Evolutionary conservation across 2,888 invertebrate species (phyloP), one percentile per base, ranked within the genome.

Genomic region (Megamerina dolium): DNA sequence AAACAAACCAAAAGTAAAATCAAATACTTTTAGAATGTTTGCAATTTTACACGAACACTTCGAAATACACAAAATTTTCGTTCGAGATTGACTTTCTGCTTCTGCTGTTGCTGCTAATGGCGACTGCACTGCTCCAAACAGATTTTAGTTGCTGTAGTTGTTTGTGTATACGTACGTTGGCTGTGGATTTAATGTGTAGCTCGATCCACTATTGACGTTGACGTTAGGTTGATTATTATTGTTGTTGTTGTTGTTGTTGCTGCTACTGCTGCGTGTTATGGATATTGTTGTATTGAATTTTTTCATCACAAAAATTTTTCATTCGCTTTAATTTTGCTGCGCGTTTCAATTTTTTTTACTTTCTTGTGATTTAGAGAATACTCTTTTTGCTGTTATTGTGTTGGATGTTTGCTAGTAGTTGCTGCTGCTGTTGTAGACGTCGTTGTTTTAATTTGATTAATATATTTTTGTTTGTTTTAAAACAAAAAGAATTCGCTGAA

Each of bases 401-500:
- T 42, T 46, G 32, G 27, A 38, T 46, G 31, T 36, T 37, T 14
- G 35, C 40, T 31, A 39, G 27, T 41, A 23, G 41, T 46, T 45
- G 47, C 41, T 33, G 41, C 34, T 48, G 44, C 29, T 38, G 44
- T 38, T 38, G 44, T 48, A 38, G 48, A 45, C 55, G 48, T 46
- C 55, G 57, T 51, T 54, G 36, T 46, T 58, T 46, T 51, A n/a
- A n/a, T n/a, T n/a, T n/a, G n/a, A n/a, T n/a, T n/a, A n/a, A 47
- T 56, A 48, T 57, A 52, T 57, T 53, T n/a, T n/a, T n/a, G n/a
- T 53, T 58, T 57, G 49, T 55, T 60, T 56, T 47, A 52, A 52
- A 64, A 65, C 75, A 75, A 77, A 70, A 78, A 78, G 78, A 77
- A 77, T 67, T 70, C 73, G 73, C 77, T 75, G 75, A 68, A 75